Conservation (phyloP, 2,797 vertebrate species). For the Anableps anableps region DNA sequence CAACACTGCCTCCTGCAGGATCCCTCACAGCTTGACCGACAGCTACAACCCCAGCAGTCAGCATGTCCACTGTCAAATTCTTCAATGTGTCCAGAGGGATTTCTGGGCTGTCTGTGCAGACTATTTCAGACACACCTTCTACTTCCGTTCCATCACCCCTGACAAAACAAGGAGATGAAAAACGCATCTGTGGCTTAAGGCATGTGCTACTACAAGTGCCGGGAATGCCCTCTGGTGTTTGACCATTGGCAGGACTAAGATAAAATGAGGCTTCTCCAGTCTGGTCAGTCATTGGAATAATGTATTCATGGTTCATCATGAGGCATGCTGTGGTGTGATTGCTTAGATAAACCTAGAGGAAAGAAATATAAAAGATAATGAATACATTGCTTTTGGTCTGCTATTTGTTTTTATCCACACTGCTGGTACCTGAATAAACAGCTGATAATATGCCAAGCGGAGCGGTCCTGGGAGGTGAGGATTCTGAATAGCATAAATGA, state of each 20-base stretch:
- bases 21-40: conserved; percentile 87
- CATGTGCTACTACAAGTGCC: conserved; percentile 87
- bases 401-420: background rate
- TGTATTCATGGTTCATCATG: conserved; percentile 93
- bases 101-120: conserved; percentile 86
- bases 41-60: conserved; percentile 87
- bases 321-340: conserved; percentile 87
- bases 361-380: background rate
- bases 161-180: conserved; percentile 89
- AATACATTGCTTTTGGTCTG: background rate
- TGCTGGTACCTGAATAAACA: conserved; percentile 83
- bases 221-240: conserved; percentile 80
- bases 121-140: conserved; percentile 63
- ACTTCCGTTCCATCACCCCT: conserved; percentile 49
- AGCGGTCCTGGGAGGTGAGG: conserved; percentile 88
- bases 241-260: conserved; percentile 67
- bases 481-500: conserved; percentile 90
- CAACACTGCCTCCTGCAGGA: conserved; percentile 91
- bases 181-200: conserved; percentile 87
- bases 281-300: conserved; percentile 92
- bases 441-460: conserved; percentile 89
- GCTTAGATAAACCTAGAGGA: conserved; percentile 84
- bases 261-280: conserved; percentile 86
- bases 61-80: conserved; percentile 89
- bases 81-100: conserved; percentile 90